Conservation (phyloP, 2,113 vertebrate genomes). For the Trachemys scripta region DNA sequence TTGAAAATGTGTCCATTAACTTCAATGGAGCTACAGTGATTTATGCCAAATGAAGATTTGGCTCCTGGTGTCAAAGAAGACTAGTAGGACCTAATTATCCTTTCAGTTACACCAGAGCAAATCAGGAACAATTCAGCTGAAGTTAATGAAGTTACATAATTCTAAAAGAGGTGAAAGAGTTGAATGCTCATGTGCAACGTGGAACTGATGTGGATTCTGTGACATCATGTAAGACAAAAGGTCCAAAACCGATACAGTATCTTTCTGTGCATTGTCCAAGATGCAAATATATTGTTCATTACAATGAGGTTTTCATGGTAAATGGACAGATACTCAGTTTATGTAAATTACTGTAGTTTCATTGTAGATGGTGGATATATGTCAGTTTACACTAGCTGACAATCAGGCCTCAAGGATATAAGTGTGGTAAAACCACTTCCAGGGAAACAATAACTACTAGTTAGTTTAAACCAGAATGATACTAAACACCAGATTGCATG, state of each 20-base stretch:
- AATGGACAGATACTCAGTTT: not conserved
- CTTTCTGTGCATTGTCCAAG: not conserved
- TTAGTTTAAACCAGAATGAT: not conserved
- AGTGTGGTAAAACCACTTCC: not conserved
- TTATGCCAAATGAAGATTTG: not conserved
- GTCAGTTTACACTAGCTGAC: not conserved
- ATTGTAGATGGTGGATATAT: not conserved
- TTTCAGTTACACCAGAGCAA: not conserved
- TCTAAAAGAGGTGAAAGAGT: not conserved
- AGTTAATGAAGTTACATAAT: not conserved
- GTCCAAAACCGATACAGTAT: accelerated
- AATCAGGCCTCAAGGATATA: not conserved
- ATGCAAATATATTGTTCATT: not conserved
- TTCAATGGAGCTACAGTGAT: not conserved
- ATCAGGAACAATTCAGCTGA: not conserved
- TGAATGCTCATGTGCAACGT: accelerated
- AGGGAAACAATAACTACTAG: not conserved
- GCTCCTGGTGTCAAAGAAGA: not conserved
- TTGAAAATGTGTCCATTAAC: not conserved
- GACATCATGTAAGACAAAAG: not conserved
- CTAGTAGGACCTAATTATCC: not conserved
- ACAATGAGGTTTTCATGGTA: not conserved
- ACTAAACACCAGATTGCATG: not conserved
- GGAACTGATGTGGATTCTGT: not conserved
- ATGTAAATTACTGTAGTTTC: not conserved